Conservation (phyloP, 1,140 invertebrate species). For the Cecropterus lyciades region DNA sequence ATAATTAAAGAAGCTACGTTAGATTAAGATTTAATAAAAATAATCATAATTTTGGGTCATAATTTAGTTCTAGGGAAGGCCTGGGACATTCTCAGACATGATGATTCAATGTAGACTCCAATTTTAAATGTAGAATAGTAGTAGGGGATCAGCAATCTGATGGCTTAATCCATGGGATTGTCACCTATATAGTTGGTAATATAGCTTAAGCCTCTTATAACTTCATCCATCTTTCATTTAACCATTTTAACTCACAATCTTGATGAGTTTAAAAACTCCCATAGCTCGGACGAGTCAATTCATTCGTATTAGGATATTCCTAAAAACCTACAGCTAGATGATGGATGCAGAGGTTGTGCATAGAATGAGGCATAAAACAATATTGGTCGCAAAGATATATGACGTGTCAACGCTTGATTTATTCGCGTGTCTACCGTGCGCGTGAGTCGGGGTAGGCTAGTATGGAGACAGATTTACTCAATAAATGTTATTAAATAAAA, state of each 20-base stretch:
- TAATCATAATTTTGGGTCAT: no score
- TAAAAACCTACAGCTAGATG: constrained; percentile 41
- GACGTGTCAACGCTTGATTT: constrained; percentile 69
- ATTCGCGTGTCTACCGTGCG: constrained; percentile 50
- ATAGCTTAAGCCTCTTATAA: background rate
- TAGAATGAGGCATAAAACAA: constrained; percentile 56
- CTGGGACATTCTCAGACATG: no score
- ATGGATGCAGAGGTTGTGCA: constrained; percentile 42
- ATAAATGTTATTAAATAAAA: no score
- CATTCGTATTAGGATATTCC: constrained; percentile 38
- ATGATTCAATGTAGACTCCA: no score
- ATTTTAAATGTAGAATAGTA: no score
- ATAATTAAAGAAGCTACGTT: no score
- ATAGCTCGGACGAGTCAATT: constrained; percentile 17
- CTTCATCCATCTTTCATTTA: background rate
- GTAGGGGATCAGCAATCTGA: no score
- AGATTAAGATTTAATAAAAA: no score
- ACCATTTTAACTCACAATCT: background rate
- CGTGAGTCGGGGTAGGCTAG: constrained; percentile 37
- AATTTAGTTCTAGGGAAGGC: no score
- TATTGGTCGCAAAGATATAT: constrained; percentile 64
- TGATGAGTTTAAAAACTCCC: background rate
- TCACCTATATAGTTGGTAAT: background rate
- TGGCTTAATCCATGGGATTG: background rate
- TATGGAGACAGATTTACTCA: constrained; percentile 46